These are phyloP conservation scores for Pelochelys cantorii DNA, from an alignment of 2,797 vertebrate genomes.

Conservation along the genomic window DNA sequence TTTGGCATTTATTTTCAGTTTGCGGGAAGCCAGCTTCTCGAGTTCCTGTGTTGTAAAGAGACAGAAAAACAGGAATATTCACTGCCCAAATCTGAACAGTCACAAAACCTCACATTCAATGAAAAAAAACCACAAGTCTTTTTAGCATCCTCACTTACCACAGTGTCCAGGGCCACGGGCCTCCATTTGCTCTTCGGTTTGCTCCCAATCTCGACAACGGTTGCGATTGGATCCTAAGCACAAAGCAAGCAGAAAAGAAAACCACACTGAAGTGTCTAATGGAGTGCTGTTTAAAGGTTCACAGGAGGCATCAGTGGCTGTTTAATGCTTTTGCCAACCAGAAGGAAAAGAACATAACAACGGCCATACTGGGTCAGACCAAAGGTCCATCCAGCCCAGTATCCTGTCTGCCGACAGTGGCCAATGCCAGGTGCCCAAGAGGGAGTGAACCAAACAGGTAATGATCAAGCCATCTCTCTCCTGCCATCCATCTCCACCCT, in stretches of 20 bases:
- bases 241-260: constrained; percentile 29
- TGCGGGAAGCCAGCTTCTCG: constrained; percentile 95
- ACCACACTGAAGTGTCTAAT: constrained; percentile 15
- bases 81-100: not conserved
- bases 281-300: not conserved
- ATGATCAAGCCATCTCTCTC: no score
- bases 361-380: no score
- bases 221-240: constrained; percentile 92
- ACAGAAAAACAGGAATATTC: not conserved
- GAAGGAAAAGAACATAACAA: not conserved
- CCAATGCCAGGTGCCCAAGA: no score
- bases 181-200: constrained; percentile 99
- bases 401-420: no score
- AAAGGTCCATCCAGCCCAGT: no score
- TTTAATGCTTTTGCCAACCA: not conserved
- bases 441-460: no score
- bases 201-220: constrained; percentile 91
- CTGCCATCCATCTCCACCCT: no score
- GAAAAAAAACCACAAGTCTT: not conserved
- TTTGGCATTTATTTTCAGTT: constrained; percentile 94
- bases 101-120: not conserved
- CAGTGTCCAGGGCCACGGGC: constrained; percentile 95
- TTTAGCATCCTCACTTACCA: constrained; percentile 83
- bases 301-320: not conserved
- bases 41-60: constrained; percentile 85